These are phyloP conservation scores for Peromyscus aztecus DNA, from an alignment of 2,797 vertebrate species.

Conservation along the genomic window DNA sequence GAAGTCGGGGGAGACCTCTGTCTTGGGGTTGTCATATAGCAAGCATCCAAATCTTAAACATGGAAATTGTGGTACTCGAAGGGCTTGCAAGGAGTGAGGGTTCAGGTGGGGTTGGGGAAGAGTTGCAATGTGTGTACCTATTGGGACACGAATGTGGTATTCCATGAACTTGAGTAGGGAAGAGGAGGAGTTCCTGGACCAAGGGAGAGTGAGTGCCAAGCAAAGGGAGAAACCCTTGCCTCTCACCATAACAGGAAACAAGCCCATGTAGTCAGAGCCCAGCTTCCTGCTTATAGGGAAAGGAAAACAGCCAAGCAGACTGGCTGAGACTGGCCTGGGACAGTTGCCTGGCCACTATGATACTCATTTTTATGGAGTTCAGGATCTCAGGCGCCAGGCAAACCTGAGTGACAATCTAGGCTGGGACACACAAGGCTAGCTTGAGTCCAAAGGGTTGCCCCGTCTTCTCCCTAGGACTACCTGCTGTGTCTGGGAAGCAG, in stretches of 20 bases:
- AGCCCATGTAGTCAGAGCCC: slow-evolving; percentile 61
- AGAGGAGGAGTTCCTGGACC: neutral
- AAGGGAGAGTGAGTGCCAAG: neutral
- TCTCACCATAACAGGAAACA: slow-evolving; percentile 75
- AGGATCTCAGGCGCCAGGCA: slow-evolving; percentile 64
- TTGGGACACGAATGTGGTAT: neutral
- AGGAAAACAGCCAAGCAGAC: slow-evolving; percentile 82
- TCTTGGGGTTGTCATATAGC: neutral
- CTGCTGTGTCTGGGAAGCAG: neutral
- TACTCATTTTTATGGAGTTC: neutral
- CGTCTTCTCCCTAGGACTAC: neutral
- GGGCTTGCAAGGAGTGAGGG: neutral
- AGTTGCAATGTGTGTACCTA: neutral
- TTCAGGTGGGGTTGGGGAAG: neutral
- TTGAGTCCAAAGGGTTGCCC: neutral
- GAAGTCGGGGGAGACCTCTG: neutral
- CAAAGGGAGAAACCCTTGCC: slow-evolving; percentile 35
- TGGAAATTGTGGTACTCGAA: neutral
- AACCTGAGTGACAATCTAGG: neutral
- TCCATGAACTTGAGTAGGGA: fast-evolving
- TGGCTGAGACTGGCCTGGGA: slow-evolving; percentile 67
- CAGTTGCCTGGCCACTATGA: slow-evolving; percentile 80
- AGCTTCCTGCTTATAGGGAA: slow-evolving; percentile 85
- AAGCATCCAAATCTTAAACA: neutral
- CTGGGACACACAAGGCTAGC: neutral